Base-by-base conservation (phyloP, 2,888 invertebrate genomes). In the Hyppa rectilinea region DNA sequence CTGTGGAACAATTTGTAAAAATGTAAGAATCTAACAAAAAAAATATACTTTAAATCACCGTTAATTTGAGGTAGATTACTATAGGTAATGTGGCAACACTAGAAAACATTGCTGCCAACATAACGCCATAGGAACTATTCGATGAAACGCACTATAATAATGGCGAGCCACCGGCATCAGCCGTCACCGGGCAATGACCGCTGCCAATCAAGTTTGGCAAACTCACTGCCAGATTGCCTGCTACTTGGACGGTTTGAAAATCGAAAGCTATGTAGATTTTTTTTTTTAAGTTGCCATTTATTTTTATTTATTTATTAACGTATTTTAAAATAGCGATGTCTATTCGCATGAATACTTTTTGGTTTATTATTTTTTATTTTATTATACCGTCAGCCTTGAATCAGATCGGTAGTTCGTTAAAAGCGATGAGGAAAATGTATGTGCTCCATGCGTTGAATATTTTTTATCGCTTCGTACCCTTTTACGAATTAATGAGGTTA, bases 141-240 rank as follows among this genome's bases (percentile, higher is more conserved):
- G n/a, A n/a, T n/a, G n/a, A n/a, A n/a, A n/a, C n/a, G n/a, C n/a
- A n/a, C n/a, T n/a, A n/a, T n/a, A 77, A 78, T 77, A 80, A 78
- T 47, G 64, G 43, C 64, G 40, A 60, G 61, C 62, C 69, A 64
- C 79, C 40, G 65, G 45, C 78, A 43, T 59, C 63, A 65, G 69
- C 49, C 75, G 72, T 65, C 79, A 59, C 29, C 70, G 62, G 84
- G 68, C 84, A 78, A 72, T 63, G 85, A 83, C 80, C 75, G 62
- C 78, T 53, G 73, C 71, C 80, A 74, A 82, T 83, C 84, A 85
- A 84, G 85, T 85, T 85, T 78, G 73, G 64, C 83, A 83, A 80
- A 80, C 63, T 52, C 43, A 50, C 67, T 47, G n/a, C 63, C 71
- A 63, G 71, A 62, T 47, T 45, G 56, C 45, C 56, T 58, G 70